Base-by-base conservation (phyloP, 1,140 invertebrate genomes). In the Acromyrmex charruanus region DNA sequence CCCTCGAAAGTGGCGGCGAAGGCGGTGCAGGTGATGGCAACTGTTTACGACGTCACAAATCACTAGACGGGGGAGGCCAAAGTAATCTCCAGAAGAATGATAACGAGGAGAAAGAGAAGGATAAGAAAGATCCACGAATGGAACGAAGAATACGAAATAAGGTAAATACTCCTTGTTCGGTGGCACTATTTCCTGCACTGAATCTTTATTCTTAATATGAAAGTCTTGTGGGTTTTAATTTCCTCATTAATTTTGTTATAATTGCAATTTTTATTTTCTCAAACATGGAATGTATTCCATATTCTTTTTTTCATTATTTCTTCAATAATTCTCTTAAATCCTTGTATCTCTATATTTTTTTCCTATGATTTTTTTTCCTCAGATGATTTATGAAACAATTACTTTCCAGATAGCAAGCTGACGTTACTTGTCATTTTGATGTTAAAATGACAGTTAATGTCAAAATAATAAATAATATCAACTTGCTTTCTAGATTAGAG, bases 81-180 rank as follows among this genome's bases (percentile, higher is more conserved):
- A 95, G 95, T 87, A 95, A 95, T 77, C 94, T 96, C 61, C 95
- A 96, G 77, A 96, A 96, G 88, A 95, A 95, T 87, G 96, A 96
- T 77, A 89, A 31, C 53, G 92, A 94, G 18, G 92, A 93, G 28
- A 96, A 96, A 85, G 92, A 94, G 44, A 96, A 96, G 65, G 93
- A 95, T 71, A 95, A 95, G 66, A 95, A 95, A 59, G 97, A 97
- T 91, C 96, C 96, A 25, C 95, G 96, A 51, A 91, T 96, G 28
- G 96, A 97, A 91, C 95, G 96, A 79, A 96, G 97, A 89, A 97
- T 97, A 92, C 95, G 96, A 91, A 97, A 97, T 92, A 97, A 97
- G 95, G 97, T 97, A 94, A 87, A 44, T 88, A 85, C 16, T 58
- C 0, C n/a, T 21, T 63, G 12, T 66, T 69, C 6, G 9, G 4